Evolutionary conservation across 2,797 vertebrate genomes (phyloP), one percentile per base, ranked within the genome.

Genomic region (Sebastes vulpes): DNA sequence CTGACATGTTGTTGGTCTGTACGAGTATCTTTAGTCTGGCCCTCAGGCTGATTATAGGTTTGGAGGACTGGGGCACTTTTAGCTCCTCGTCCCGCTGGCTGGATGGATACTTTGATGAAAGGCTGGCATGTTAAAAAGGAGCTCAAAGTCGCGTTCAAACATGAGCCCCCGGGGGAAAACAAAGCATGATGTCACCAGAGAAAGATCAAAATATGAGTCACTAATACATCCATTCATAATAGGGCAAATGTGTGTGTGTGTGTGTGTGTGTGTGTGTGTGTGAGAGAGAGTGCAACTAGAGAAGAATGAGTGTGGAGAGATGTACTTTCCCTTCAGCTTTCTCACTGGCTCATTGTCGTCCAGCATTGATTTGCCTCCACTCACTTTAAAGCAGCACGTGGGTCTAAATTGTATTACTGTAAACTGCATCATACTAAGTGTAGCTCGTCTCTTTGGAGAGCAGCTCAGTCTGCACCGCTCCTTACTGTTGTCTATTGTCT

Each of bases 391-490:
- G 80, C 83, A 79, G 86, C 92, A 86, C 61, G 77, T 84, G 88
- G 90, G 82, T 89, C 72, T 87, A 82, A 93, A 93, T 90, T 89
- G 56, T 77, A 63, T 94, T 92, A 89, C 56, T 69, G 79, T 83
- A 83, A 90, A 85, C 81, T 89, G 90, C 75, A 89, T 88, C 84
- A 66, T 32, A 21, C 67, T 54, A 83, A 87, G 83, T 85, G 91
- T 79, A 84, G 86, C 79, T 82, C 25, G 46, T 79, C 82, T 66
- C 77, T 75, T 65, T 35, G 11, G 71, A 87, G 65, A 79, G 83
- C 68, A 71, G 28, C 54, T 88, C 81, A 46, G 81, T 84, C 57
- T 81, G 61, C 68, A 53, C 16, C 3, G 4, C 65, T 54, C 18
- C 25, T n/a, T 16, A 12, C 53, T 67, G 52, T 16, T 58, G 65